Evolutionary conservation across 2,113 vertebrate genomes (phyloP), one percentile per base, ranked within the genome.

Genomic region (Rhinopomastus cyanomelas): DNA sequence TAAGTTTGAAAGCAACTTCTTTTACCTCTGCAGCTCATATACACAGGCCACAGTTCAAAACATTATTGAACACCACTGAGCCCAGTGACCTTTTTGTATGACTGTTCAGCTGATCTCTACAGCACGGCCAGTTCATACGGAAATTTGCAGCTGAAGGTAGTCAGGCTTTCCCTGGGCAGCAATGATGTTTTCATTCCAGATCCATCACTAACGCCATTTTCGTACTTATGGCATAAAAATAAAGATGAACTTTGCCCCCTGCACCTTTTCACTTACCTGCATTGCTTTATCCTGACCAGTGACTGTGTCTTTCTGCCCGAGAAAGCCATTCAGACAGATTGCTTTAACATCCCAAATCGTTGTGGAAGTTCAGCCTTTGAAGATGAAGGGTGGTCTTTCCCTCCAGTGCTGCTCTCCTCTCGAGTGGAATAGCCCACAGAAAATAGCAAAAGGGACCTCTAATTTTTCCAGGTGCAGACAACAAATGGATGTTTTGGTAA

Each of bases 111-210:
- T 42, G 19, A 57, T 32, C 32, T 73, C 53, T 13, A 0, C 22
- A 27, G 37, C 1, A 4, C 23, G 0, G 2, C 11, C 1, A 0
- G 16, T 57, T 46, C 67, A 20, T 8, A 5, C 0, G 46, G 78
- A 96, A 93, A 94, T 85, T 83, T 51, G 91, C 32, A 2, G 7
- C 89, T 82, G 96, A 90, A 92, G 42, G 86, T 17, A 90, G 88
- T 23, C 79, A 91, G 30, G 39, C 7, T 61, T 75, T 68, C 64
- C 2, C 2, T 5, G 44, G 39, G 32, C 61, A 77, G 30, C 29
- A 61, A 9, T 4, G 57, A 65, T 11, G n/a, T 18, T 59, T 81
- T 49, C 42, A 51, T 76, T 69, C 27, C 42, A 66, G 26, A 69
- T 78, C 20, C 12, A 6, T 12, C 23, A 22, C 16, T 16, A 21